phyloP scores from a whole-genome alignment of 1,140 invertebrate species.

The Hylyphantes graminicola region DNA sequence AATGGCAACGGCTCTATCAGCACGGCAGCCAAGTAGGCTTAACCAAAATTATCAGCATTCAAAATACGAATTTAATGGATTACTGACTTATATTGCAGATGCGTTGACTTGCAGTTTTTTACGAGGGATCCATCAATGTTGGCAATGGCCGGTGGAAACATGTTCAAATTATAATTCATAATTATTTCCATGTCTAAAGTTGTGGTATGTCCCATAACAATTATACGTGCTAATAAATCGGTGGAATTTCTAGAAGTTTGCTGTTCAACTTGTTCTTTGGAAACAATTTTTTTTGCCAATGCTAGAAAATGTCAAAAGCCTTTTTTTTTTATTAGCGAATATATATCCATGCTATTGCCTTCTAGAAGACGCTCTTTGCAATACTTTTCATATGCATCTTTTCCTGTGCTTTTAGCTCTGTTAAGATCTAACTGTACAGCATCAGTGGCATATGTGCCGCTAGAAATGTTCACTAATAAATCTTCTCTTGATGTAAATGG shows the following conservation, averaged over 20 bases:
- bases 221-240: slow-evolving; percentile 7
- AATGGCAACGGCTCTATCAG: too few species aligned
- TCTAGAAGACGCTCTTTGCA: not conserved
- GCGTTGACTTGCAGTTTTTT: too few species aligned
- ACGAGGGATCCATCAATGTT: too few species aligned
- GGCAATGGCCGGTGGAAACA: too few species aligned
- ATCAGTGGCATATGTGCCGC: not conserved
- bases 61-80: too few species aligned
- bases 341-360: slow-evolving; percentile 14
- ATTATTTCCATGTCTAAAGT: too few species aligned
- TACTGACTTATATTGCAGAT: too few species aligned
- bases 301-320: not conserved
- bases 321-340: not conserved
- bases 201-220: too few species aligned
- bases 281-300: slow-evolving; percentile 1
- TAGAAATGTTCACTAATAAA: not conserved
- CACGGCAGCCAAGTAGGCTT: too few species aligned
- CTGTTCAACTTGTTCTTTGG: slow-evolving; percentile 4
- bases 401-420: not conserved
- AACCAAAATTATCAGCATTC: too few species aligned
- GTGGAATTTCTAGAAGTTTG: not conserved
- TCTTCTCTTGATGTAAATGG: not conserved
- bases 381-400: not conserved
- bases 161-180: too few species aligned
- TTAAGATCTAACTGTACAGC: not conserved